Evolutionary conservation across 2,113 vertebrate genomes (phyloP).

Genomic region (Scomber japonicus): DNA sequence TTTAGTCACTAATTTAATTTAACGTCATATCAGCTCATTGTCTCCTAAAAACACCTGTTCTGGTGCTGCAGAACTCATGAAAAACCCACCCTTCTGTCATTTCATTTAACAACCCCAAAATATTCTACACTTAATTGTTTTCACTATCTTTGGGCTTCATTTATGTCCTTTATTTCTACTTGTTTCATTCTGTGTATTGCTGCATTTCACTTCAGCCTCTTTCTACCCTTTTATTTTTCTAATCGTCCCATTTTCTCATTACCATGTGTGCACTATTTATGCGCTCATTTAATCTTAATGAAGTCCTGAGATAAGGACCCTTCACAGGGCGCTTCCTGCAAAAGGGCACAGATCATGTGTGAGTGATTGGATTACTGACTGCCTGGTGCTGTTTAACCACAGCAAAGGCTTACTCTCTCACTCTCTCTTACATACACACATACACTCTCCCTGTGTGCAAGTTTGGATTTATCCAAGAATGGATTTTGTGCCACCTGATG

Average conservation of each 20-base stretch:
- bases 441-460: slow-evolving; percentile 9
- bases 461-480: slow-evolving; percentile 63
- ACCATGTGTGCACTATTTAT: slow-evolving; percentile 74
- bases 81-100: neutral
- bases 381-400: slow-evolving; percentile 75
- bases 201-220: slow-evolving; percentile 29
- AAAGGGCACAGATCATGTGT: slow-evolving; percentile 85
- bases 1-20: slow-evolving; percentile 7
- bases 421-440: slow-evolving; percentile 36
- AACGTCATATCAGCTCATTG: slow-evolving; percentile 2
- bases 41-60: slow-evolving; percentile 1
- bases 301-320: slow-evolving; percentile 71
- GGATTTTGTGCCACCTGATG: slow-evolving; percentile 78
- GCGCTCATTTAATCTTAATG: slow-evolving; percentile 84
- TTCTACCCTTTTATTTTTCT: slow-evolving; percentile 46
- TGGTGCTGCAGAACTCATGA: neutral
- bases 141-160: neutral
- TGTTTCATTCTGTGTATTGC: slow-evolving; percentile 23
- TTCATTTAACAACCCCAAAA: neutral
- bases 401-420: slow-evolving; percentile 56
- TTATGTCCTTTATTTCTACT: neutral
- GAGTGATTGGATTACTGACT: slow-evolving; percentile 84
- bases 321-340: slow-evolving; percentile 78
- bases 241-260: slow-evolving; percentile 67
- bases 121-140: slow-evolving; percentile 4